These are phyloP conservation scores for Sternarchorhynchus goeldii DNA, from an alignment of 2,797 vertebrate species.

Conservation along the genomic window DNA sequence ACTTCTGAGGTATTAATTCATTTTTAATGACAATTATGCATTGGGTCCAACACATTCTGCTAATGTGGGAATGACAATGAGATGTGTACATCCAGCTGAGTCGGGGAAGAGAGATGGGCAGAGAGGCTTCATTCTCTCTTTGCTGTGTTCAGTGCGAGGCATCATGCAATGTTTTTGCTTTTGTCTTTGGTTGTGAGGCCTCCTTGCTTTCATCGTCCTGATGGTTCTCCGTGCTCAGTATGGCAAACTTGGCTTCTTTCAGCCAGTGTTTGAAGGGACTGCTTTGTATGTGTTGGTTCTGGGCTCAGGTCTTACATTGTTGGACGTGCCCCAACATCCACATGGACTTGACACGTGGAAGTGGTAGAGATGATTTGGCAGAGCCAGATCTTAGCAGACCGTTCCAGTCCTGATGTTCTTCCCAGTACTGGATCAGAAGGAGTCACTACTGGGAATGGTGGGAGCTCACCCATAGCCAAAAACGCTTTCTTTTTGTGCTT, in stretches of 20 bases:
- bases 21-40: slow-evolving; percentile 1
- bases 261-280: not conserved
- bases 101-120: not conserved
- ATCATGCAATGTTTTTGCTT: not conserved
- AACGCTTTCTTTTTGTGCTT: not conserved
- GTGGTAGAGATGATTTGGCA: slow-evolving; percentile 12
- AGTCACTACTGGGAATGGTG: not conserved
- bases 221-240: slow-evolving; percentile 1
- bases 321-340: slow-evolving; percentile 15
- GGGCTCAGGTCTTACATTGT: not conserved
- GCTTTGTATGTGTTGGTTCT: not conserved
- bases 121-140: not conserved
- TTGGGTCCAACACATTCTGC: not conserved
- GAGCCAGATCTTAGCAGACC: slow-evolving; percentile 13
- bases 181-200: not conserved
- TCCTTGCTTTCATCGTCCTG: slow-evolving; percentile 5
- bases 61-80: no score
- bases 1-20: not conserved
- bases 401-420: slow-evolving; percentile 12
- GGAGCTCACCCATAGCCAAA: slow-evolving; percentile 3
- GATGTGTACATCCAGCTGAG: not conserved
- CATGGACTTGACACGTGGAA: slow-evolving; percentile 15
- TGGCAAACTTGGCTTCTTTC: not conserved
- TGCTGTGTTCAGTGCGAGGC: not conserved
- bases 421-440: not conserved